Conservation (phyloP, 37 sponge, comb jelly and placozoan species). For the Cladorhizidae sp. region DNA sequence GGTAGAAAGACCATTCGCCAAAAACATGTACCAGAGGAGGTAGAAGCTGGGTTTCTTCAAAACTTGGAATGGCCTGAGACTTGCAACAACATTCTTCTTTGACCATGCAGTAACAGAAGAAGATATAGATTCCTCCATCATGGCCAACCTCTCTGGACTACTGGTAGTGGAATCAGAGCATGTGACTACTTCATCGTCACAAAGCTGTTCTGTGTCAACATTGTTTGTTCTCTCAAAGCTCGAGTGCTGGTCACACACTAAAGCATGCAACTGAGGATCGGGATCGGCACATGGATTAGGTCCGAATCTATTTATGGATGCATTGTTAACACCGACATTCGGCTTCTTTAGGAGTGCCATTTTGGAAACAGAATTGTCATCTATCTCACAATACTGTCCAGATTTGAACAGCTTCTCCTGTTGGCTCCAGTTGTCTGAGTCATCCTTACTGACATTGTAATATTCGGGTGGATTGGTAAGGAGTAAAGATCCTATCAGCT, state of each 20-base stretch:
- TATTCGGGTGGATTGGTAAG: slow-evolving; percentile 63
- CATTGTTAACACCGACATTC: too few species aligned
- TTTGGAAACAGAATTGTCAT: background rate
- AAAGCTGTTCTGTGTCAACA: background rate
- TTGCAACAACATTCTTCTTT: slow-evolving; percentile 23
- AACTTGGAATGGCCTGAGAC: slow-evolving; percentile 63
- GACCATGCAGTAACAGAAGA: slow-evolving; percentile 1
- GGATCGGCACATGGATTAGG: background rate
- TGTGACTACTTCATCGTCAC: background rate
- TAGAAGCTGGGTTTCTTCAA: slow-evolving; percentile 70
- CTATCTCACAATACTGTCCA: slow-evolving; percentile 6
- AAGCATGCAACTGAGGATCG: background rate
- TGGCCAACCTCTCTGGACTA: background rate
- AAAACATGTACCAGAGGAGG: slow-evolving; percentile 80
- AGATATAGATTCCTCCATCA: slow-evolving; percentile 7
- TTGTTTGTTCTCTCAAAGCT: too few species aligned
- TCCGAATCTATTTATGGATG: background rate
- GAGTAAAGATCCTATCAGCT: slow-evolving; percentile 70
- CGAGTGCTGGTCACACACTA: background rate
- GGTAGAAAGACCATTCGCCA: slow-evolving; percentile 50
- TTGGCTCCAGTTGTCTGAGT: background rate
- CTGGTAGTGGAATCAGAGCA: background rate
- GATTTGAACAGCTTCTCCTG: background rate
- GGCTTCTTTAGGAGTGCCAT: background rate
- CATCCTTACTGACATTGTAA: background rate